These are phyloP conservation scores for Macrosoma leucophasiata DNA, from an alignment of 2,888 invertebrate genomes.

Conservation along the genomic window DNA sequence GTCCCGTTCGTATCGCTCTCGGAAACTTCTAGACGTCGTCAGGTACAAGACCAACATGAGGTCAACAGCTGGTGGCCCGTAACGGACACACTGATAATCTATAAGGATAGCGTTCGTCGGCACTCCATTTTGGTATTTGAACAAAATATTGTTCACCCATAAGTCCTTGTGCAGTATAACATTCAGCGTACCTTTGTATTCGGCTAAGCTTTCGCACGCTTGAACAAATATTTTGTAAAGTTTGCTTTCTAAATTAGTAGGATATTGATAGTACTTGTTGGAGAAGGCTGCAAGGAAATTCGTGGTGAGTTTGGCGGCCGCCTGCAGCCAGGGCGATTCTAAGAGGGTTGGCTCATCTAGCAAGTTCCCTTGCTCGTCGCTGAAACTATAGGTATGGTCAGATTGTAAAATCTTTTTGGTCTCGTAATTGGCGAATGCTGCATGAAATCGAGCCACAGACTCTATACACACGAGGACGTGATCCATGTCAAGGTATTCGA, in stretches of 20 bases:
- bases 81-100: constrained; percentile 55
- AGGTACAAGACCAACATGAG: constrained; percentile 44
- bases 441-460: constrained; percentile 54
- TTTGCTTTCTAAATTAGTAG: constrained; percentile 34
- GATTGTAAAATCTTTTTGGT: constrained; percentile 20
- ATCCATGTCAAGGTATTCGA: constrained; percentile 36
- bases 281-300: constrained; percentile 45
- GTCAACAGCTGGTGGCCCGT: constrained; percentile 57
- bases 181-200: constrained; percentile 42
- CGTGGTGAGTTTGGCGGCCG: constrained; percentile 44
- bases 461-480: constrained; percentile 36
- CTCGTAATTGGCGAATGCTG: constrained; percentile 46
- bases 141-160: constrained; percentile 61
- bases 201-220: constrained; percentile 40
- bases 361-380: constrained; percentile 34
- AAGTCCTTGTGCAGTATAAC: constrained; percentile 55
- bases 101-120: constrained; percentile 46
- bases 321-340: constrained; percentile 42
- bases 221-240: constrained; percentile 33
- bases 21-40: constrained; percentile 41
- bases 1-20: constrained; percentile 37
- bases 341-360: constrained; percentile 40
- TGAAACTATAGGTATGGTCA: constrained; percentile 30
- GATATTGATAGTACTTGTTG: constrained; percentile 27
- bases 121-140: constrained; percentile 37